A percentile compares a stretch with the other conserved stretches of the same genome.
Conservation (phyloP, 2,888 invertebrate species). For the Cantharis flavilabris region DNA sequence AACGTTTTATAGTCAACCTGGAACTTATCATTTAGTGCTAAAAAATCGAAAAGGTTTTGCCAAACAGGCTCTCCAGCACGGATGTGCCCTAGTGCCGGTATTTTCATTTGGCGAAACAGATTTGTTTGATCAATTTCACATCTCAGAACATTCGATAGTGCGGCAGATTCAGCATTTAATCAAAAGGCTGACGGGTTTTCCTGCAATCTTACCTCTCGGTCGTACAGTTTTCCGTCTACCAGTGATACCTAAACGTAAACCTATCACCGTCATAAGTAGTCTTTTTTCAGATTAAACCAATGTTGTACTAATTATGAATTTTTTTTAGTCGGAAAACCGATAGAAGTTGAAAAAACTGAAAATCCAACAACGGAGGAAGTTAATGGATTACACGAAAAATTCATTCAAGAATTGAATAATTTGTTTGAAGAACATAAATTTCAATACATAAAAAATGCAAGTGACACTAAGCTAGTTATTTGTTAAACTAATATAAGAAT, state of each 20-base stretch:
- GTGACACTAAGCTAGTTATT: constrained; percentile 48
- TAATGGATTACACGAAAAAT: constrained; percentile 74
- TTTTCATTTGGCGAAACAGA: constrained; percentile 91
- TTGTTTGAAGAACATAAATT: constrained; percentile 84
- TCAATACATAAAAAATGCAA: constrained; percentile 70
- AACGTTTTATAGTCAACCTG: constrained; percentile 80
- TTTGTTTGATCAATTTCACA: constrained; percentile 75
- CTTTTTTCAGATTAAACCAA: background rate
- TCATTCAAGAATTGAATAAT: constrained; percentile 67
- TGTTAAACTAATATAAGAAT: background rate
- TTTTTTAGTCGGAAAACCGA: constrained; percentile 79
- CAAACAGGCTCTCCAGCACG: constrained; percentile 53
- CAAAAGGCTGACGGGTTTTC: constrained; percentile 70
- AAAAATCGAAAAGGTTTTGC: constrained; percentile 70
- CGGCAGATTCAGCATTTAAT: constrained; percentile 71
- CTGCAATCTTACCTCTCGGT: constrained; percentile 76
- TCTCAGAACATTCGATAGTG: constrained; percentile 71
- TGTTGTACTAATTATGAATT: background rate
- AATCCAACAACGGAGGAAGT: constrained; percentile 78
- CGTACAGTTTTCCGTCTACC: constrained; percentile 93
- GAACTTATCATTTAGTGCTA: constrained; percentile 71
- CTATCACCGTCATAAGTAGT: constrained; percentile 59
- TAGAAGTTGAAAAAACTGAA: constrained; percentile 71
- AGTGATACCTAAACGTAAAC: constrained; percentile 76
- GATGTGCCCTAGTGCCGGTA: constrained; percentile 82